Evolutionary conservation across 2,888 invertebrate genomes (phyloP).

Genomic region (Acheta domesticus): DNA sequence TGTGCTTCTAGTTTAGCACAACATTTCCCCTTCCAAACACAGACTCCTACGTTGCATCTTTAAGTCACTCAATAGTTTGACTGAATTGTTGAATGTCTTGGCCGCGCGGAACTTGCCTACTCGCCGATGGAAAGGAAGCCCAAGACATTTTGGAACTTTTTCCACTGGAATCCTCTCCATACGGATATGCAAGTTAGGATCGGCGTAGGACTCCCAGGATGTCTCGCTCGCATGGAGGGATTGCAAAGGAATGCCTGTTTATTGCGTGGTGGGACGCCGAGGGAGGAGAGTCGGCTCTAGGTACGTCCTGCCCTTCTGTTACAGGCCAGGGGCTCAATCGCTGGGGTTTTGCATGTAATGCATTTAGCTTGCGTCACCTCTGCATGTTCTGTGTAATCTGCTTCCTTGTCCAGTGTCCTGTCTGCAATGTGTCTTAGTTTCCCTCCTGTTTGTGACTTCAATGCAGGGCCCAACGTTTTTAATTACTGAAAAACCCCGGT

Average conservation of each 20-base stretch:
- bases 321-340: background rate
- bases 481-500: no score
- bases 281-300: slow-evolving; percentile 2
- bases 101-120: slow-evolving; percentile 1
- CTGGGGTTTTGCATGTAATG: slow-evolving; percentile 12
- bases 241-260: slow-evolving; percentile 9
- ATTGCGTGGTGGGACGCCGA: background rate
- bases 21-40: background rate
- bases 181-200: slow-evolving; percentile 1
- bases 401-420: slow-evolving; percentile 7
- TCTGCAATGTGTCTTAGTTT: background rate
- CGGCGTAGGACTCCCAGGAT: background rate
- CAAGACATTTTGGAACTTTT: slow-evolving; percentile 1
- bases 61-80: no score
- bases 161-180: slow-evolving; percentile 18
- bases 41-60: background rate
- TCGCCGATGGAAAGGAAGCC: slow-evolving; percentile 7
- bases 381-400: background rate
- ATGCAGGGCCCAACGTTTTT: no score
- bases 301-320: slow-evolving; percentile 9
- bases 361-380: slow-evolving; percentile 3
- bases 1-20: slow-evolving; percentile 9
- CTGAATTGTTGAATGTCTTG: slow-evolving; percentile 2
- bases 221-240: slow-evolving; percentile 18
- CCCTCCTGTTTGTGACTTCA: no score